phyloP scores from a whole-genome alignment of 2,113 vertebrate genomes.

The Trichechus manatus region DNA sequence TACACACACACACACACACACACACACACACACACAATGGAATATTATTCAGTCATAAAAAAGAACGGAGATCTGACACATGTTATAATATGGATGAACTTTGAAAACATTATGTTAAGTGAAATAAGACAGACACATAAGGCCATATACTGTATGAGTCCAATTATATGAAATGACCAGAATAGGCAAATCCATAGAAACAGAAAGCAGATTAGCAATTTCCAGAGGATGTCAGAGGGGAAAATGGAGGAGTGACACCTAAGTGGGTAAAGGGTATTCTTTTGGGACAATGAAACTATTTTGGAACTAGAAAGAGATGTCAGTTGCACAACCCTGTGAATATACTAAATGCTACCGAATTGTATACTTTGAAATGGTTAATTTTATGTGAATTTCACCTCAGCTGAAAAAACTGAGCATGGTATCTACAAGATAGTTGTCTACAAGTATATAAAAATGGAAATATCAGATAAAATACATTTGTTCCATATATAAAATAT shows the following conservation, averaged over 20 bases:
- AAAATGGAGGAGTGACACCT: neutral
- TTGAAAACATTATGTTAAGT: constrained; percentile 34
- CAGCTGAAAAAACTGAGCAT: constrained; percentile 5
- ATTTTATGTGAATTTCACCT: constrained; percentile 57
- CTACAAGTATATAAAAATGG: constrained; percentile 14
- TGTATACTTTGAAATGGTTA: constrained; percentile 36
- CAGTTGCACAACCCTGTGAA: neutral
- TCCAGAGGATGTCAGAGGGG: neutral
- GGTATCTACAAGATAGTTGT: neutral
- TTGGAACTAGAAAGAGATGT: neutral
- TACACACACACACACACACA: neutral
- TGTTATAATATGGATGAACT: neutral
- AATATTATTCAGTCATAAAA: constrained; percentile 36
- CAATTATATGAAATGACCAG: constrained; percentile 6
- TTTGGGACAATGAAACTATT: constrained; percentile 22
- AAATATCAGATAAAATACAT: constrained; percentile 16
- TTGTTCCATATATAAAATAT: neutral
- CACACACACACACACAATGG: neutral
- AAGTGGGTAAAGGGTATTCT: neutral
- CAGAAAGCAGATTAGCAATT: neutral
- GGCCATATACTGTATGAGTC: neutral
- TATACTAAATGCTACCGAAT: neutral
- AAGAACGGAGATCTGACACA: neutral
- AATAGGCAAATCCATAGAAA: constrained; percentile 51
- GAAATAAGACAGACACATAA: constrained; percentile 36